Percentiles rank a stretch among this genome's conserved stretches.
phyloP scores from a whole-genome alignment of 1,140 invertebrate species.

The Euwallacea fornicatus region DNA sequence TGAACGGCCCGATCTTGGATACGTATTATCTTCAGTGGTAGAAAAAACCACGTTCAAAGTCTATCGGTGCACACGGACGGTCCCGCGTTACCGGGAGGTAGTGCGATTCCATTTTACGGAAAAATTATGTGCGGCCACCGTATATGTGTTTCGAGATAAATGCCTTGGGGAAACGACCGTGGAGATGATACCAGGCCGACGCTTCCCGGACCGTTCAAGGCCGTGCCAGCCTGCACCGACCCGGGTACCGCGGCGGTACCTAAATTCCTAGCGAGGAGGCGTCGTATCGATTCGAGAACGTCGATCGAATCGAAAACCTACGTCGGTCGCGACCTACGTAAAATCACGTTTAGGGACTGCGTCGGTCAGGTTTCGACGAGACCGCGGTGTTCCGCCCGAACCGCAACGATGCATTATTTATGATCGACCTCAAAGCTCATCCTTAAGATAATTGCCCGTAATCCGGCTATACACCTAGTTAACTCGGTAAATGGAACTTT shows the following conservation, averaged over 20 bases:
- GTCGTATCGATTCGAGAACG: neutral
- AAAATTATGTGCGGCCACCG: neutral
- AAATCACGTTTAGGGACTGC: neutral
- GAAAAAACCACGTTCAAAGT: too few species aligned
- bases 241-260: neutral
- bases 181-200: neutral
- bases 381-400: too few species aligned
- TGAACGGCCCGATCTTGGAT: too few species aligned
- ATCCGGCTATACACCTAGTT: neutral
- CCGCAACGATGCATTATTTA: neutral
- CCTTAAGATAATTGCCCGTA: neutral
- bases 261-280: neutral
- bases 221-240: constrained; percentile 23
- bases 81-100: too few species aligned
- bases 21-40: too few species aligned
- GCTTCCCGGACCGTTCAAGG: constrained; percentile 25
- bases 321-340: too few species aligned
- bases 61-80: too few species aligned
- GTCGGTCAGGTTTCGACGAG: too few species aligned
- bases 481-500: constrained; percentile 5
- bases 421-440: neutral
- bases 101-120: neutral
- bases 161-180: constrained; percentile 13
- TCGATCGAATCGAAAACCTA: neutral
- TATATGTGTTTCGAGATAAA: neutral